Base-by-base conservation (phyloP, 2,888 invertebrate genomes). In the Cryptocephalus moraei region DNA sequence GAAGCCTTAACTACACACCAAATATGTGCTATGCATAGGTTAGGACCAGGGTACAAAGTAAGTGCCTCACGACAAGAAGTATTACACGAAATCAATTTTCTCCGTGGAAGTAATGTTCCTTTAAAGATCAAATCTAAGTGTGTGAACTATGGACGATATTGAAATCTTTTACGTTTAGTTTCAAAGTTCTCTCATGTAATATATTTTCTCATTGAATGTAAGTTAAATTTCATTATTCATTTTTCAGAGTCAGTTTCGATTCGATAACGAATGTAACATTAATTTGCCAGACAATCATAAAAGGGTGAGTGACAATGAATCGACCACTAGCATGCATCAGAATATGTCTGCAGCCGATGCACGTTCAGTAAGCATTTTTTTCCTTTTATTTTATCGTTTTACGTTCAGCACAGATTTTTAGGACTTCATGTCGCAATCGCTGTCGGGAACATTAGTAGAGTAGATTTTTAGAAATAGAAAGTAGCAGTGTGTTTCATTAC, bases 1-100 rank as follows among this genome's bases (percentile, higher is more conserved):
- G 97, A 99, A 74, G 92, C 97, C 41, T 80, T 99, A 59, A 90
- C 91, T 48, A 91, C 96, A 49, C 94, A 95, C 74, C 97, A 99
- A 73, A 93, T 99, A 62, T 93, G 94, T 75, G 95, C 96, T 59
- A 93, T 99, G 85, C 95, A 95, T 74, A 83, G 95, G 60, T 81
- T 99, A 63, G 99, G 99, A 51, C 95, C 99, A 55, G 94, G 93
- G 62, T 99, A 99, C 76, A 95, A 96, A 86, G 95, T 94, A 75
- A 71, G 69, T 59, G 41, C 13, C 42, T 14, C 42, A 22, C 22
- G 22, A 22, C 22, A 22, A 22, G 22, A 22, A 22, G 22, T 6
- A 6, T 22, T 22, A 6, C 22, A 2, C 6, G 6, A 11, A 36
- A 36, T 36, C n/a, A 36, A 36, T 36, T 12, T 36, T 22, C 22